These are phyloP conservation scores for Styela plicata DNA, from an alignment of 23 tunicate genomes.

Conservation along the genomic window DNA sequence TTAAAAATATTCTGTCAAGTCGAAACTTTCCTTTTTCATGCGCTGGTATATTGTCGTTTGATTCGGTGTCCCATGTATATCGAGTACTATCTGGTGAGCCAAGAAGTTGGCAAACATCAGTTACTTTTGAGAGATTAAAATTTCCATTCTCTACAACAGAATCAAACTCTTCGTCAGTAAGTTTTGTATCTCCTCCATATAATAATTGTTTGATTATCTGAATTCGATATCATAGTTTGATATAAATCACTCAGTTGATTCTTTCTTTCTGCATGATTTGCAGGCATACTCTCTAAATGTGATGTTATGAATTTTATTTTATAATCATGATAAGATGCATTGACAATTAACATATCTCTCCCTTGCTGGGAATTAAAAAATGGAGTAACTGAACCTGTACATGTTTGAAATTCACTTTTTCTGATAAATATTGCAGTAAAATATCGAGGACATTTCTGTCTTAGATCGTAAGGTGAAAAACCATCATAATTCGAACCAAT, in stretches of 20 bases:
- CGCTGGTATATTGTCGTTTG: slow-evolving; percentile 30
- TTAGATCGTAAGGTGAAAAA: background rate
- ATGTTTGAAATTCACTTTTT: background rate
- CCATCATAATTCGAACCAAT: background rate
- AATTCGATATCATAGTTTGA: slow-evolving; percentile 6
- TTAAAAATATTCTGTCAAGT: slow-evolving; percentile 30
- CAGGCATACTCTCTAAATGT: slow-evolving; percentile 26
- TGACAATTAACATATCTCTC: slow-evolving; percentile 1
- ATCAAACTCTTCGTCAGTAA: slow-evolving; percentile 29
- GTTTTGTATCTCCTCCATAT: slow-evolving; percentile 53
- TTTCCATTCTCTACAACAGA: background rate
- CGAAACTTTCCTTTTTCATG: slow-evolving; percentile 17
- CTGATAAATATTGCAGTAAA: slow-evolving; percentile 19
- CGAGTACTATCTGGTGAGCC: slow-evolving; percentile 26
- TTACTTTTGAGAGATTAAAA: slow-evolving; percentile 14
- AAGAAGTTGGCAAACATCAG: slow-evolving; percentile 35
- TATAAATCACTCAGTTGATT: slow-evolving; percentile 18
- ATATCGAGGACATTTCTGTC: background rate
- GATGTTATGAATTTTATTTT: slow-evolving; percentile 32
- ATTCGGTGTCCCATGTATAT: slow-evolving; percentile 34
- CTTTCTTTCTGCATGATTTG: slow-evolving; percentile 1
- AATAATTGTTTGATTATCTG: slow-evolving; percentile 18
- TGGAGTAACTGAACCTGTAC: background rate
- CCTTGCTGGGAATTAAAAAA: background rate
- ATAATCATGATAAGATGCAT: background rate